A percentile compares a stretch with the other conserved stretches of the same genome.
phyloP scores from a whole-genome alignment of 2,888 invertebrate species.

The Tenthredo mesomela region DNA sequence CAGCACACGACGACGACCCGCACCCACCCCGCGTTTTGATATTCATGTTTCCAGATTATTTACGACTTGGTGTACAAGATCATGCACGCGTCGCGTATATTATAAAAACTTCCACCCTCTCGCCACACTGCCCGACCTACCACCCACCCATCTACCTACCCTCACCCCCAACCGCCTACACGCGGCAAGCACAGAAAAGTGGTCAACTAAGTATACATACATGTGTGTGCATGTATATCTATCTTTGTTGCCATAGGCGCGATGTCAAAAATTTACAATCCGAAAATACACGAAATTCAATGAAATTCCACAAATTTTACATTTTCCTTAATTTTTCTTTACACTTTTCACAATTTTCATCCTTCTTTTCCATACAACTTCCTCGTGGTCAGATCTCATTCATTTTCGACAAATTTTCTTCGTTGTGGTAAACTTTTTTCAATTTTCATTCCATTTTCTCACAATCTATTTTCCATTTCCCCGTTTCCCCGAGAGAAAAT shows the following conservation, averaged over 20 bases:
- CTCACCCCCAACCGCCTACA: neutral
- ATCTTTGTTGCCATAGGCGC: constrained; percentile 17
- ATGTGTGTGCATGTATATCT: neutral
- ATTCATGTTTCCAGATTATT: constrained; percentile 73
- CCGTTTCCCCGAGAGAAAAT: no score
- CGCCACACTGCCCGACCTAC: neutral
- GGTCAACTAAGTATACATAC: constrained; percentile 32
- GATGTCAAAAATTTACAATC: neutral
- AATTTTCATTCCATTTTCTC: no score
- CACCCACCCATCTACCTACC: neutral
- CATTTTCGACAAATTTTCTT: no score
- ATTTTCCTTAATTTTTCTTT: neutral
- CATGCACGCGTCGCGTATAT: constrained; percentile 71
- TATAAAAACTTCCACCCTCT: constrained; percentile 57
- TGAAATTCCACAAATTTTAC: neutral
- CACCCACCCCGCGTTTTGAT: constrained; percentile 62
- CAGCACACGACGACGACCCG: constrained; percentile 27
- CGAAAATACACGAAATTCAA: neutral
- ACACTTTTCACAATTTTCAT: neutral
- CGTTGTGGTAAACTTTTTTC: no score
- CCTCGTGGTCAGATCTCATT: no score
- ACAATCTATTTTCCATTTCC: no score
- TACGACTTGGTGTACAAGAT: constrained; percentile 69
- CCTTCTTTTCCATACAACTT: neutral
- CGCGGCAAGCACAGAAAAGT: constrained; percentile 33